Conservation (phyloP, 2,797 vertebrate genomes). For the Crenichthys baileyi region DNA sequence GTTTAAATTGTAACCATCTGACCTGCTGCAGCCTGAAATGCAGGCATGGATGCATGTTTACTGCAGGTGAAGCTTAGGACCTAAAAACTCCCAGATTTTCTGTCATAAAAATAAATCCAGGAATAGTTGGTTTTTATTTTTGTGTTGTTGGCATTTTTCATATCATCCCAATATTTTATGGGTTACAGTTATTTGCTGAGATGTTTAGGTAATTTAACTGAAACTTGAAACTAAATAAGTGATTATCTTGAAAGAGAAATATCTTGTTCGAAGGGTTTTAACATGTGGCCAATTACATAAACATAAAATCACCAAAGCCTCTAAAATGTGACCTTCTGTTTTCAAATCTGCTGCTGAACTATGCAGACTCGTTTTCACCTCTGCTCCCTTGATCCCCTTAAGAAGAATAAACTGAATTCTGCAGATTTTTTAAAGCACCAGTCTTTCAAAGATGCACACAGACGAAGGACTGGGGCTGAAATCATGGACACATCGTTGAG, state of each 20-base stretch:
- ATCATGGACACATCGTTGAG: constrained; percentile 32
- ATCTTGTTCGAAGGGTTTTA: no score
- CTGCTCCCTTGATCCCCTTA: constrained; percentile 54
- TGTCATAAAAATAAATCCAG: not conserved
- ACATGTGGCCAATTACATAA: not conserved
- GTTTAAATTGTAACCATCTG: no score
- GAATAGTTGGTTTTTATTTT: not conserved
- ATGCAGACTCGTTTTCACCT: constrained; percentile 19
- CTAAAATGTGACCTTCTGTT: not conserved
- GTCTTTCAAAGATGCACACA: constrained; percentile 1
- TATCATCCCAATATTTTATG: not conserved
- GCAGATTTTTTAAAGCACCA: constrained; percentile 12
- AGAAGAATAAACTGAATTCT: constrained; percentile 48
- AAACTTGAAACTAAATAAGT: not conserved
- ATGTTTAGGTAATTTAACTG: no score
- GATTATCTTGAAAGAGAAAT: not conserved
- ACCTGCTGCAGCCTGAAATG: no score
- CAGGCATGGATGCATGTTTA: no score
- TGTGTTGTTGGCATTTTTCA: not conserved
- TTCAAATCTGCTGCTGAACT: constrained; percentile 7
- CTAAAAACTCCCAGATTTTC: not conserved
- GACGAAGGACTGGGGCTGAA: not conserved
- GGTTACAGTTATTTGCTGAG: not conserved
- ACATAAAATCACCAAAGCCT: not conserved
- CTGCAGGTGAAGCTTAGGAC: no score